Percentiles rank a stretch among this genome's conserved stretches.
Evolutionary conservation across 92 coral and sea anemone genomes (phyloP).

Genomic region (Zoanthus solanderi): DNA sequence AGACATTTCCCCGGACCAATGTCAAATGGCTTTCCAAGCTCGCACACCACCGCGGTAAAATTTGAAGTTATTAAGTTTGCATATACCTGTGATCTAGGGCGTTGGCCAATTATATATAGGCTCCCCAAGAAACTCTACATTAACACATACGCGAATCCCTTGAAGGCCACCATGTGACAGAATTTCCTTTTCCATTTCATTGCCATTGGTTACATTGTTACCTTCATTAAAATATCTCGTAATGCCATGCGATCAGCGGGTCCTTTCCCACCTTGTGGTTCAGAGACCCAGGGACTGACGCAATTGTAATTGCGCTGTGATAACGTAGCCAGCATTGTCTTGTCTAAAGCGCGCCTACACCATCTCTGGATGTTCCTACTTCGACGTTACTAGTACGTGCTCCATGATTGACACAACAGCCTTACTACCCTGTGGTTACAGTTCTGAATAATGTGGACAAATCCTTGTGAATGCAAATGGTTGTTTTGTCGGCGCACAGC

Average conservation of each 20-base stretch:
- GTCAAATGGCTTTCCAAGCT: constrained; percentile 55
- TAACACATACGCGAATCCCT: constrained; percentile 43
- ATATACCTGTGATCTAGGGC: constrained; percentile 52
- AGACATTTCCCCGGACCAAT: constrained; percentile 57
- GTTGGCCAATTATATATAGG: background rate
- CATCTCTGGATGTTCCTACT: too few species aligned
- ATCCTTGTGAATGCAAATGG: constrained; percentile 55
- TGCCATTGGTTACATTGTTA: background rate
- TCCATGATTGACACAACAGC: too few species aligned
- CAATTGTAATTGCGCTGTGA: too few species aligned
- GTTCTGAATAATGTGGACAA: background rate
- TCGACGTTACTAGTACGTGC: too few species aligned
- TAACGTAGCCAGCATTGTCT: too few species aligned
- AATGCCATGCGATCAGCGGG: constrained; percentile 34
- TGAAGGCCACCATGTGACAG: constrained; percentile 61
- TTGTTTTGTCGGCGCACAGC: constrained; percentile 39
- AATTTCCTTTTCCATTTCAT: constrained; percentile 44
- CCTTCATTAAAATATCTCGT: background rate
- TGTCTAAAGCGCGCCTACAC: too few species aligned
- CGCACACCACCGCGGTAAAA: constrained; percentile 18
- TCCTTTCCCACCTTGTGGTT: background rate
- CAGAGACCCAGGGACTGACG: background rate
- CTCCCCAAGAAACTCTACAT: constrained; percentile 25
- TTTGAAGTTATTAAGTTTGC: constrained; percentile 60
- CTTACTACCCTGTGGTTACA: too few species aligned